These are phyloP conservation scores for Tribolium castaneum DNA, from an alignment of 1,140 invertebrate genomes.

Conservation along the genomic window DNA sequence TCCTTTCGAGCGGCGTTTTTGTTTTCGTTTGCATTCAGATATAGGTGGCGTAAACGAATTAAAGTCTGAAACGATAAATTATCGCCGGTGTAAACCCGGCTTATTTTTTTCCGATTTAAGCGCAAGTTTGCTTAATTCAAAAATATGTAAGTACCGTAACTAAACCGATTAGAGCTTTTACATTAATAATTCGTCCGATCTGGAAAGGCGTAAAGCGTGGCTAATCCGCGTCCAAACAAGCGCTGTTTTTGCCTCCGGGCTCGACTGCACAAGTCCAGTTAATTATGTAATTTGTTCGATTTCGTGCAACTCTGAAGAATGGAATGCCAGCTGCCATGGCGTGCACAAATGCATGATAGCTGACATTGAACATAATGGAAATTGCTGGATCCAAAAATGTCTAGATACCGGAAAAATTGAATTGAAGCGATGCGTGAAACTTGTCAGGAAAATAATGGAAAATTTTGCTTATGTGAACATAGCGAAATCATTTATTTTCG, in stretches of 20 bases:
- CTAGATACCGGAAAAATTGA: constrained; percentile 47
- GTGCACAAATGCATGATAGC: constrained; percentile 36
- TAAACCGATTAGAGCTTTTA: not conserved
- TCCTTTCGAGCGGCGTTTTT: not conserved
- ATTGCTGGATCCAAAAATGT: constrained; percentile 42
- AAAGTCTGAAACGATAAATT: not conserved
- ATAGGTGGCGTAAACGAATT: not conserved
- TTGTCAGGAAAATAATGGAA: constrained; percentile 42
- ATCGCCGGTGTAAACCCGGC: no score
- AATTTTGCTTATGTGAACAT: constrained; percentile 9
- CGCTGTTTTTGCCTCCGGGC: not conserved
- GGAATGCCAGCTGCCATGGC: constrained; percentile 1
- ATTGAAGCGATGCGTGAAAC: constrained; percentile 45
- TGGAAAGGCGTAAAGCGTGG: not conserved
- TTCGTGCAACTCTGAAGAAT: not conserved
- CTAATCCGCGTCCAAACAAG: not conserved
- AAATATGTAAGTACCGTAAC: not conserved
- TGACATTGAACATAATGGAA: constrained; percentile 46
- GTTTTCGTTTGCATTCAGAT: not conserved
- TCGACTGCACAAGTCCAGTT: not conserved
- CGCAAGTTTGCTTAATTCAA: constrained; percentile 1
- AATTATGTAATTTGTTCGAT: constrained; percentile 8
- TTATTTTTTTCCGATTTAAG: not conserved
- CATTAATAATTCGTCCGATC: not conserved
- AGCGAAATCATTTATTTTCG: constrained; percentile 25